A percentile compares a stretch with the other conserved stretches of the same genome.
These are phyloP conservation scores for Chirona hameri DNA, from an alignment of 2,888 invertebrate species.

Conservation along the genomic window DNA sequence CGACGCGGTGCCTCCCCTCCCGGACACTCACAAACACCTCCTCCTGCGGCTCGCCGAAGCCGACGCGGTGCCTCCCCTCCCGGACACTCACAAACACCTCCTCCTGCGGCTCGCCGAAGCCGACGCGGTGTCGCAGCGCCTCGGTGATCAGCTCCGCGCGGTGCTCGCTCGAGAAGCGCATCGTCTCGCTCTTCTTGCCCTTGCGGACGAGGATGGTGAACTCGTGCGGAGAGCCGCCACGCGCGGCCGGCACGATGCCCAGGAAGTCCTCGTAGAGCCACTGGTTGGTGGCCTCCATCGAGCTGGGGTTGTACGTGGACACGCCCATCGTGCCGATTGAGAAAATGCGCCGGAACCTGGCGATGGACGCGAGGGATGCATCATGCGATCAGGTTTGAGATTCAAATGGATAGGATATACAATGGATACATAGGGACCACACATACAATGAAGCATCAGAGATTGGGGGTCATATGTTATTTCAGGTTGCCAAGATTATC, in stretches of 20 bases:
- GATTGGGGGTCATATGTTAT: too few species aligned
- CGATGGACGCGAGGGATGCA: not conserved
- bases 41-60: too few species aligned
- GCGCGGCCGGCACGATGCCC: slow-evolving; percentile 37
- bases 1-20: slow-evolving; percentile 39
- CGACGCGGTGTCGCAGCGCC: slow-evolving; percentile 56
- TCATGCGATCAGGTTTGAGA: too few species aligned
- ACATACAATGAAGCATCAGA: too few species aligned
- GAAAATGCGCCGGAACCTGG: slow-evolving; percentile 90
- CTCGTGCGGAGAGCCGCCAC: slow-evolving; percentile 45
- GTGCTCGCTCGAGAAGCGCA: slow-evolving; percentile 95
- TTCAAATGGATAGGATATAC: too few species aligned
- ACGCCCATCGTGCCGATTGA: slow-evolving; percentile 93
- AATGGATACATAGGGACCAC: too few species aligned
- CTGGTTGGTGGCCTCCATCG: slow-evolving; percentile 86
- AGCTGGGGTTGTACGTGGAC: slow-evolving; percentile 93
- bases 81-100: slow-evolving; percentile 62
- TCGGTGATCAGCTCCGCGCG: slow-evolving; percentile 88
- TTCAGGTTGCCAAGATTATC: too few species aligned
- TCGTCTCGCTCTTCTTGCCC: slow-evolving; percentile 84
- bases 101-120: slow-evolving; percentile 73
- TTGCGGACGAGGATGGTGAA: slow-evolving; percentile 75
- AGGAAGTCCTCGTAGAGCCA: slow-evolving; percentile 71
- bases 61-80: not conserved
- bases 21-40: too few species aligned